Percentiles rank a stretch among this genome's conserved stretches.
Evolutionary conservation across 2,888 invertebrate species (phyloP).

Genomic region (Isotomurus palustris): DNA sequence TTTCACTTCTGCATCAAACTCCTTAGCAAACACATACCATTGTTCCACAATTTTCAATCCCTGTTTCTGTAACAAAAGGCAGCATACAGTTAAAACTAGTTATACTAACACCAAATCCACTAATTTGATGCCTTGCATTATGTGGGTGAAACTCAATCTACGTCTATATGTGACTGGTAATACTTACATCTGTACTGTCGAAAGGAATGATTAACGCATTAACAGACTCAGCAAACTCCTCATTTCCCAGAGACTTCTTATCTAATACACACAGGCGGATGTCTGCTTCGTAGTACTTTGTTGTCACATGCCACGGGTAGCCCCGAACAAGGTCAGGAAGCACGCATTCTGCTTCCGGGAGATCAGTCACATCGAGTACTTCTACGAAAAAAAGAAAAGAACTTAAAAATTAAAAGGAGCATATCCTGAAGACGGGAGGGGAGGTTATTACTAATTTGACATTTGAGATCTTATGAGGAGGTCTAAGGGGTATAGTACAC

Average conservation of each 20-base stretch:
- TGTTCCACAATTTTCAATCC: slow-evolving; percentile 51
- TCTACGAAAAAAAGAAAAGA: slow-evolving; percentile 9
- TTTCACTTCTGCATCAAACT: slow-evolving; percentile 57
- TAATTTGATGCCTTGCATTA: too few species aligned
- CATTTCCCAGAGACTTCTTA: slow-evolving; percentile 53
- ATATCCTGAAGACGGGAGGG: too few species aligned
- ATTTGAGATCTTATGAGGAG: too few species aligned
- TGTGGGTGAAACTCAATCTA: too few species aligned
- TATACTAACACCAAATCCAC: too few species aligned
- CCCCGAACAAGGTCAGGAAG: slow-evolving; percentile 48
- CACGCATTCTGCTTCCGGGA: slow-evolving; percentile 46
- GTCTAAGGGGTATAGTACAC: too few species aligned
- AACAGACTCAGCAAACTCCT: slow-evolving; percentile 54
- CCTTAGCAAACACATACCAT: slow-evolving; percentile 53
- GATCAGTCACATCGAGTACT: slow-evolving; percentile 36
- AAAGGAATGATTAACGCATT: slow-evolving; percentile 63
- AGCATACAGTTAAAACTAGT: too few species aligned
- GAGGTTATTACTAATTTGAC: too few species aligned
- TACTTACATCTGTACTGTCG: slow-evolving; percentile 56
- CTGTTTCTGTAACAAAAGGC: slow-evolving; percentile 48
- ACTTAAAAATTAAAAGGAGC: neutral
- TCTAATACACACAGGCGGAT: slow-evolving; percentile 58
- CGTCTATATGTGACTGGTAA: too few species aligned
- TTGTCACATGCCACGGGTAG: slow-evolving; percentile 60
- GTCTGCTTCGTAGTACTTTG: slow-evolving; percentile 67